Base-by-base conservation (phyloP, 2,888 invertebrate genomes). In the Rhagium mordax region DNA sequence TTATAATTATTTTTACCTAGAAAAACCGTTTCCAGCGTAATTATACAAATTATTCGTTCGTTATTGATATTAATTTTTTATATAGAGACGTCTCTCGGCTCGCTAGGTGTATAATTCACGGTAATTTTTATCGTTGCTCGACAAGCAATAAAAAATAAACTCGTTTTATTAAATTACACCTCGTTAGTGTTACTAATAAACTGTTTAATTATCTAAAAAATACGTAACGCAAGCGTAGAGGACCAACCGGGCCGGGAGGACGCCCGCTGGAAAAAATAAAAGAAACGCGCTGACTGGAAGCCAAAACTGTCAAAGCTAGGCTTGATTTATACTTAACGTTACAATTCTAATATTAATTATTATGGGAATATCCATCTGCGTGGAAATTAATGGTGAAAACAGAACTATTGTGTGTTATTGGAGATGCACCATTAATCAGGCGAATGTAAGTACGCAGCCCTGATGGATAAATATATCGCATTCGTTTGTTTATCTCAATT, bases 321-420 rank as follows among this genome's bases (percentile, higher is more conserved):
- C 21, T 55, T 77, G 76, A 77, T 78, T 77, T 77, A 77, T 77
- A 71, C 57, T 67, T 48, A 62, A 70, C 74, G 73, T 78, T 75
- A 72, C 66, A 74, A 76, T 74, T 71, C 71, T 61, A 74, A 76
- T 74, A 72, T 77, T 76, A 78, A 78, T 76, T 76, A 69, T 69
- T 71, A 27, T 68, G 33, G 8, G n/a, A 71, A 60, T 71, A 74
- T 71, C n/a, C 68, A 47, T 71, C 71, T 70, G 74, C 69, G 72
- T 74, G 51, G 60, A 70, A 74, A 70, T 70, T 66, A 57, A 71
- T 66, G 71, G 68, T 65, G 61, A 67, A 71, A 65, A 69, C 61
- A 71, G 71, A 20, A n/a, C 24, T n/a, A 55, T 55, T 55, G 21
- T 55, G 21, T 55, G n/a, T n/a, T 55, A 24, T n/a, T 15, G 27